Base-by-base conservation (phyloP, 2,797 vertebrate genomes). In the Cossypha dichroa region DNA sequence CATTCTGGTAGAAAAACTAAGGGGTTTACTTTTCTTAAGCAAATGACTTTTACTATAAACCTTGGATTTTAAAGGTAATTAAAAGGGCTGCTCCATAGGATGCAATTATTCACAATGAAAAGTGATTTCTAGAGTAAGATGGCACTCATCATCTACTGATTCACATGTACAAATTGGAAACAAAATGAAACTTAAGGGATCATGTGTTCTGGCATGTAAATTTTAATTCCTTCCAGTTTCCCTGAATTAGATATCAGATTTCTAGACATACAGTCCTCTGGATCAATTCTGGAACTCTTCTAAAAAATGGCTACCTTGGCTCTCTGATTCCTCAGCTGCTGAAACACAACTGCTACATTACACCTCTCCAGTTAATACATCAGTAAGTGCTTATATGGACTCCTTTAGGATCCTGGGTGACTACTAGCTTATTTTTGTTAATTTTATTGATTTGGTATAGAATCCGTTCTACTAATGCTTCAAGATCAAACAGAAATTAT, bases 121-220 rank as follows among this genome's bases (percentile, higher is more conserved):
- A 73, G 5, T 8, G 66, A 17, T 25, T 87, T 87, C 64, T 81
- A 51, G 46, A 49, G 13, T 52, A 56, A 56, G 43, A 76, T 51
- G 48, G 36, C 36, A 83, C 5, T 70, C 14, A 60, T 68, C 23
- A 36, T 68, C 33, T 66, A 26, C 22, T 74, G 60, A 77, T n/a
- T 80, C 60, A 40, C 8, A 48, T 4, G 25, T 10, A 69, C 33
- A 36, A 49, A 82, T 5, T 63, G 14, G 29, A 85, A 80, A 55
- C 15, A 77, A 84, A 92, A 70, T 26, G 10, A 85, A 93, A 59
- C 25, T 3, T 2, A 8, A 70, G 38, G 22, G 51, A 45, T 55
- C 33, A 66, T 0, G 0, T 76, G 16, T 15, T 55, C 51, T 48
- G 45, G 13, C 14, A 63, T 8, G 13, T 73, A 67, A 67, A 49